Conservation (phyloP, 37 sponge, comb jelly and placozoan genomes). For the Lycopodina hypogea region DNA sequence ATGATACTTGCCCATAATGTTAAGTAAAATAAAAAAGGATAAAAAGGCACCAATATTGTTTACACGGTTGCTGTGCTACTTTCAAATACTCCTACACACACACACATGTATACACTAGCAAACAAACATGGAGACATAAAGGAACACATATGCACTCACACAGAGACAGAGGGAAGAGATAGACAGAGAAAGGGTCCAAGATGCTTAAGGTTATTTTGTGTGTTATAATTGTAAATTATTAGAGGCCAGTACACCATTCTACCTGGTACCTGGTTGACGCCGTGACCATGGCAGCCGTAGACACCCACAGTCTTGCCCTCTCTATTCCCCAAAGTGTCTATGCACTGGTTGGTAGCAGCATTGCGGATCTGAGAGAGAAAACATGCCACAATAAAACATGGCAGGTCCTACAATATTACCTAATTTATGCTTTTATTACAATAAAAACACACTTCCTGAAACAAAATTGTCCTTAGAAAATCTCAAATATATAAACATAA, state of each 20-base stretch:
- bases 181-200: neutral
- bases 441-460: too few relatives aligned
- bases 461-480: neutral
- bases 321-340: slow-evolving; percentile 58
- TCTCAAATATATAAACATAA: too few relatives aligned
- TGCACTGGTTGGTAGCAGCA: slow-evolving; percentile 40
- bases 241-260: too few relatives aligned
- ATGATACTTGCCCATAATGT: too few relatives aligned
- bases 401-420: neutral
- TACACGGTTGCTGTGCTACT: too few relatives aligned
- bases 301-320: slow-evolving; percentile 57
- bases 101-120: neutral
- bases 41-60: too few relatives aligned
- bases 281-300: slow-evolving; percentile 60
- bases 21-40: too few relatives aligned
- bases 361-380: slow-evolving; percentile 14
- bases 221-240: too few relatives aligned
- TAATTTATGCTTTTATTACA: neutral
- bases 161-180: slow-evolving; percentile 12
- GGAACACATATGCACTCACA: too few relatives aligned
- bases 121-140: too few relatives aligned
- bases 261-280: slow-evolving; percentile 50
- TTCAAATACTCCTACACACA: too few relatives aligned
- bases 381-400: neutral
- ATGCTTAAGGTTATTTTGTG: neutral